Evolutionary conservation across 2,113 vertebrate genomes (phyloP), one percentile per base, ranked within the genome.

Genomic region (Progne subis): DNA sequence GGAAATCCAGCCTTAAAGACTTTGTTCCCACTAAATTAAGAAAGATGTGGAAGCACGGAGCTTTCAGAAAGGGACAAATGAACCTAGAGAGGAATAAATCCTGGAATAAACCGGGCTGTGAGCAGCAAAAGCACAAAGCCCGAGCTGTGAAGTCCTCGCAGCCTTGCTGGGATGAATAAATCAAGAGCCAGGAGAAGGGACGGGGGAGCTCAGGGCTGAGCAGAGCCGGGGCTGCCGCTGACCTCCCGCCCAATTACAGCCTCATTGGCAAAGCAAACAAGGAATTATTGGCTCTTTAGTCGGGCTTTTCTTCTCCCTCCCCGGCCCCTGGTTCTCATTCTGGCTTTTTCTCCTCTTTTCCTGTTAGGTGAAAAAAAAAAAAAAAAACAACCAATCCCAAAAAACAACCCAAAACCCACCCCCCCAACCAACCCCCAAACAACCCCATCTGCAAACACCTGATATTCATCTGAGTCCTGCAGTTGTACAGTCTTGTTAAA

Each of bases 211-310:
- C 52, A 44, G 94, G 97, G 97, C 97, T 92, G 96, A 74, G 90
- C 96, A 98, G 98, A 97, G 98, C 97, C 97, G 96, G 94, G 95
- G 93, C 98, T 97, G 96, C 97, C 96, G 97, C 98, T 98, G 97
- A 97, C 98, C 98, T 98, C 97, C 98, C 83, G 97, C 96, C 98
- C 98, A 99, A 99, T 99, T 99, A 99, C 98, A 98, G 97, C 95
- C 96, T 97, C 98, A 99, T 98, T 98, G 98, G 98, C 98, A 99
- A 99, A 98, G 98, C 98, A 99, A 99, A 99, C 98, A 99, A 98
- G 98, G 98, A 98, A 98, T 99, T 99, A 99, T 97, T 98, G 98
- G 97, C 97, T 98, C 97, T 98, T 98, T 98, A 98, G 98, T 88
- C 85, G 96, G 98, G 94, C 96, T 98, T 98, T 98, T 97, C 98